A percentile compares a stretch with the other conserved stretches of the same genome.
Evolutionary conservation across 1,140 invertebrate genomes (phyloP).

Genomic region (Micrasema longulum): DNA sequence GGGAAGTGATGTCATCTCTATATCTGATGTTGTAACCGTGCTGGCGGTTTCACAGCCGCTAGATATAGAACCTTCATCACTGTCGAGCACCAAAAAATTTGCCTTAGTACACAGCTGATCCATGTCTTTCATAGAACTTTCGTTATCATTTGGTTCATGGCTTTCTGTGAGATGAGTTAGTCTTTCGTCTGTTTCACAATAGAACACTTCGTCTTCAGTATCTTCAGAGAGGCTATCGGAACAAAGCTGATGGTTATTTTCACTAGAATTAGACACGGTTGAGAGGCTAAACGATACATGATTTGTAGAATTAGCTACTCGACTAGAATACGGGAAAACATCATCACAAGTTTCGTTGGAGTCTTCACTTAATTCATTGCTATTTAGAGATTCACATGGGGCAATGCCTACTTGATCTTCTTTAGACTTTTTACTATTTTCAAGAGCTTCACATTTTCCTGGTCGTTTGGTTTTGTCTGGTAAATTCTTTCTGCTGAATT

Average conservation of each 20-base stretch:
- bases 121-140: conserved; percentile 30
- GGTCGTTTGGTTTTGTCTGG: conserved; percentile 34
- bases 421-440: neutral
- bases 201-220: conserved; percentile 60
- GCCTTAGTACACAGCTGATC: conserved; percentile 59
- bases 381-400: too few relatives aligned
- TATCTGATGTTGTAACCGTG: conserved; percentile 71
- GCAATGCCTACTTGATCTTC: conserved; percentile 8
- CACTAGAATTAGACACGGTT: conserved; percentile 57
- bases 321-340: conserved; percentile 26
- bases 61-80: conserved; percentile 80
- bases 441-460: conserved; percentile 15
- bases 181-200: conserved; percentile 60
- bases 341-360: conserved; percentile 8
- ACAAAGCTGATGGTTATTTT: conserved; percentile 54
- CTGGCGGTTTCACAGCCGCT: conserved; percentile 84
- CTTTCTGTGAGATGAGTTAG: conserved; percentile 62
- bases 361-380: neutral
- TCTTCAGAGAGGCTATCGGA: conserved; percentile 45
- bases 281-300: conserved; percentile 51
- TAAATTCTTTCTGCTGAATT: conserved; percentile 59
- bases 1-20: conserved; percentile 64
- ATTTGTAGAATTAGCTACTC: conserved; percentile 20
- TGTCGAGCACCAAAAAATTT: conserved; percentile 70
- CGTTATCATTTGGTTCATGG: conserved; percentile 58